These are phyloP conservation scores for Pollenia griseotomentosa DNA, from an alignment of 2,888 invertebrate species.

Conservation along the genomic window DNA sequence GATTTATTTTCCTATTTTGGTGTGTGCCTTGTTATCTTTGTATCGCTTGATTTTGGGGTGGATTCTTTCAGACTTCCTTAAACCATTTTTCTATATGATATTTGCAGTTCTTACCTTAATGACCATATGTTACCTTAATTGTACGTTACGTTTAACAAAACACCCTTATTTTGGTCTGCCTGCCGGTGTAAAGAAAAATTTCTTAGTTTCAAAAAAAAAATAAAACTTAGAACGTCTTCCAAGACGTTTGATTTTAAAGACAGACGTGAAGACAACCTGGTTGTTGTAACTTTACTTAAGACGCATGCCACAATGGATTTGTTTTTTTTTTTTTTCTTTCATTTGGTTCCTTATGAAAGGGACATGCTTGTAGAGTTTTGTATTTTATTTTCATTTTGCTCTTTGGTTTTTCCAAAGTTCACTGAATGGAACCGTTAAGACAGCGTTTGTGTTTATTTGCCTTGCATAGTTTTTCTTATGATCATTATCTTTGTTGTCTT, in stretches of 20 bases:
- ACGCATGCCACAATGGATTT: conserved; percentile 70
- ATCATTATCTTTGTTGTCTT: conserved; percentile 62
- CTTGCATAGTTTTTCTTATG: conserved; percentile 22
- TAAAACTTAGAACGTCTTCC: conserved; percentile 49
- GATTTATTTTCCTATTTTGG: conserved; percentile 43
- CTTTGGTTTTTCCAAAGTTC: conserved; percentile 36
- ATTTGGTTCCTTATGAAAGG: conserved; percentile 2
- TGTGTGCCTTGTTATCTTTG: conserved; percentile 31
- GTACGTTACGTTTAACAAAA: conserved; percentile 50
- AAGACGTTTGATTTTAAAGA: conserved; percentile 26
- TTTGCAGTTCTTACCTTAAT: conserved; percentile 19
- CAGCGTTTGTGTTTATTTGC: neutral
- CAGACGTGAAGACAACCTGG: neutral
- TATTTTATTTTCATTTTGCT: conserved; percentile 21
- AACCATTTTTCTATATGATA: conserved; percentile 23
- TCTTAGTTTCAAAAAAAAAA: conserved; percentile 7
- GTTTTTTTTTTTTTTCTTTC: conserved; percentile 8
- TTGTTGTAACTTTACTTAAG: conserved; percentile 52
- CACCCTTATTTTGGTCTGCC: conserved; percentile 60
- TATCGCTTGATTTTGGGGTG: conserved; percentile 9
- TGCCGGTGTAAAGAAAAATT: conserved; percentile 40
- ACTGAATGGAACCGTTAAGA: conserved; percentile 61
- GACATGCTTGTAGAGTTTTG: conserved; percentile 39
- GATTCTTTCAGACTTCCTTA: conserved; percentile 20
- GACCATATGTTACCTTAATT: conserved; percentile 65